Evolutionary conservation across 2,888 invertebrate genomes (phyloP), one percentile per base, ranked within the genome.

Genomic region (Ochropacha duplaris): DNA sequence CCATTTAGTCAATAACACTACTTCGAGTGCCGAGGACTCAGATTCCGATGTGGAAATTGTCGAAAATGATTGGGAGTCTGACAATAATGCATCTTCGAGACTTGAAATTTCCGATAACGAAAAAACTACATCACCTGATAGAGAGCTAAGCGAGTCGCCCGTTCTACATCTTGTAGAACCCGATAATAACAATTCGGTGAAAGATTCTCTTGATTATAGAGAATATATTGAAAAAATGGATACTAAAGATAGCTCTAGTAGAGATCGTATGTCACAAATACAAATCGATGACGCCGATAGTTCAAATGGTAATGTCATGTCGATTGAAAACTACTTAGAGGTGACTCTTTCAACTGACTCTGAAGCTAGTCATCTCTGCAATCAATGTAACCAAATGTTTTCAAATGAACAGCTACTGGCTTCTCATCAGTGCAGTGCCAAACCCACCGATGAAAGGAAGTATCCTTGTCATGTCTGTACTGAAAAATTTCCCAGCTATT

Each of bases 31-130:
- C 55, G 91, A 92, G 78, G 92, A 93, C 61, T 91, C 92, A 5
- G 93, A 93, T 85, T 93, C 93, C 22, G 93, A 93, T 80, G 89
- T 93, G 66, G 93, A 93, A 86, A 92, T 93, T 62, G 88, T 93
- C 57, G 93, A 93, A 81, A 93, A 93, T 81, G 92, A 86, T 73
- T 90, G 91, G 91, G 92, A 92, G 71, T 92, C 91, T 54, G 91
- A 92, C 78, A 89, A 90, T 76, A 91, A 92, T 79, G 86, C 83
- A 69, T 91, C 91, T 59, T 88, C 90, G 60, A 86, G 87, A 71
- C 88, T 84, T 68, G 92, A 92, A 64, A 84, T 84, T 66, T 92
- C 92, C n/a, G 92, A 92, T 82, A 90, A 88, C 68, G 92, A 92
- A 60, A 91, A 92, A 73, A 83, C 72, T 60, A 84, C 84, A 55